phyloP scores from a whole-genome alignment of 2,797 vertebrate genomes.

The Corythornis leucogaster region DNA sequence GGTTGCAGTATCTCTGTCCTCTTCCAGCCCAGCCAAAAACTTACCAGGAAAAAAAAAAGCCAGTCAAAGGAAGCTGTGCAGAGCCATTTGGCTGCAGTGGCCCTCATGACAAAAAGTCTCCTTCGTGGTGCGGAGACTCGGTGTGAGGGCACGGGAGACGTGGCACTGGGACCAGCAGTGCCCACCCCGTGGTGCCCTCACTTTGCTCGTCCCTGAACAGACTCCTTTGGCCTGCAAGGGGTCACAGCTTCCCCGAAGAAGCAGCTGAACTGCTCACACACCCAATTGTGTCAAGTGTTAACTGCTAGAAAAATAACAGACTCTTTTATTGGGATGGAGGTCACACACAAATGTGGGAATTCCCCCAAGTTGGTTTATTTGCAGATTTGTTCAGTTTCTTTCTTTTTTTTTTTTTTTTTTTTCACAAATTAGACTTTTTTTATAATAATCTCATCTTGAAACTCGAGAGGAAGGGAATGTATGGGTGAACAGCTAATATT shows the following conservation, averaged over 20 bases:
- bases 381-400: slow-evolving; percentile 71
- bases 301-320: neutral
- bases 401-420: neutral
- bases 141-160: accelerated
- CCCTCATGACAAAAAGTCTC: slow-evolving; percentile 13
- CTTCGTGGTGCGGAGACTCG: neutral
- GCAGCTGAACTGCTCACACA: neutral
- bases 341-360: slow-evolving; percentile 67
- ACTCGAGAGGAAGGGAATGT: slow-evolving; percentile 83
- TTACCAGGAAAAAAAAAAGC: slow-evolving; percentile 20
- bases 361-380: slow-evolving; percentile 68
- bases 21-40: slow-evolving; percentile 41
- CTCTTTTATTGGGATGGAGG: neutral
- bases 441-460: slow-evolving; percentile 80
- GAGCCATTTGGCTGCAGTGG: neutral
- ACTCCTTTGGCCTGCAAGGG: neutral
- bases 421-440: slow-evolving; percentile 70
- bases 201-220: neutral
- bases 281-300: neutral
- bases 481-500: slow-evolving; percentile 78
- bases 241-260: neutral
- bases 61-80: slow-evolving; percentile 1
- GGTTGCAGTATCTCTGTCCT: neutral
- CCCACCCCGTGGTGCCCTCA: too few relatives aligned
- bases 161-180: accelerated